Evolutionary conservation across 2,888 invertebrate genomes (phyloP), one percentile per base, ranked within the genome.

Genomic region (Euplexia lucipara): DNA sequence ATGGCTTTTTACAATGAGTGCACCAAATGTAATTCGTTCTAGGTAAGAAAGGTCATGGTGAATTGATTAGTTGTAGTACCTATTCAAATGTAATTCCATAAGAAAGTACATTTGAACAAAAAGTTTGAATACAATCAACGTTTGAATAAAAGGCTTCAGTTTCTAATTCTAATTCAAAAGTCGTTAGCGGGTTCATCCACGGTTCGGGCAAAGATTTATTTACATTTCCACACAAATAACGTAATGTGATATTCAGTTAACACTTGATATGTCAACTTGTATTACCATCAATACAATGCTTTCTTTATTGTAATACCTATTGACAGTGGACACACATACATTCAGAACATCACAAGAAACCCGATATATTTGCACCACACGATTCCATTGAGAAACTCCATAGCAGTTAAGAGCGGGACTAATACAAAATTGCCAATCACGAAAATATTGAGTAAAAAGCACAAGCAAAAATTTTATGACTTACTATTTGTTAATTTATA

Each of bases 361-460:
- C 30, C 48, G 70, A 82, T 74, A 77, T 64, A 48, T 61, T 58
- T 35, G 44, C 34, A 71, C 79, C 65, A 62, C 63, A 61, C 67
- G 79, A 62, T 71, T 70, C 81, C 70, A 73, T 72, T 72, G 70
- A 72, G 70, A 62, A 68, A 81, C 78, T 77, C 69, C 56, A 70
- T 65, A 67, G 62, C 44, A 64, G 62, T 74, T 74, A 26, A 26
- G 26, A 26, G 26, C 26, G 3, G 26, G 26, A 3, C 2, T 26
- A 26, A 26, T 3, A 2, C 5, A 26, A 26, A 26, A 26, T 26
- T 26, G 26, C 26, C 26, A 26, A 26, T 3, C 26, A 26, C 5
- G 5, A 3, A 3, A 26, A 26, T 26, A 26, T 26, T 26, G 26
- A 26, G 2, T 26, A 26, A 26, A 26, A 2, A 26, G 26, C 2